Base-by-base conservation (phyloP, 2,797 vertebrate species). In the Gobio occitaniae region DNA sequence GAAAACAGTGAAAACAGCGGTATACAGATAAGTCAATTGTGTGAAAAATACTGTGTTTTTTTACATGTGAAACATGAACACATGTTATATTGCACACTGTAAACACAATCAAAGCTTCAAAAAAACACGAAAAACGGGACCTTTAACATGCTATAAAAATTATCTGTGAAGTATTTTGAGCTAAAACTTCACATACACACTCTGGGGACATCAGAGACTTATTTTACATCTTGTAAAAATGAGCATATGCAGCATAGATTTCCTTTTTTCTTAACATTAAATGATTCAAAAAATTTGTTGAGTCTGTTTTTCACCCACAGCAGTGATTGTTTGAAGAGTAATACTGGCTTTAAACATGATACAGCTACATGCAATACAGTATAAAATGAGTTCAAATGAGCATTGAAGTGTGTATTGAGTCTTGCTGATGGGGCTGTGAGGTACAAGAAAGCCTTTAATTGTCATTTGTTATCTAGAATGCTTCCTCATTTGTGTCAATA, bases 401-500 rank as follows among this genome's bases (percentile, higher is more conserved):
- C 1, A 16, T n/a, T 76, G 50, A 75, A 36, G 29, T 32, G 48
- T 16, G 48, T 54, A 54, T 38, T 76, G 32, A 76, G 12, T 38
- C 52, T 77, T 29, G 63, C 56, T 25, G 21, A n/a, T 44, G 69
- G 21, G 41, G 36, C 65, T 38, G 32, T 15, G 32, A 17, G 74
- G 11, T 38, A 61, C 36, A 61, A 78, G 38, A 78, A 78, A 61
- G 21, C 13, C n/a, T 61, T 61, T 78, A 29, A 63, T 78, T 78
- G 38, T 63, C 9, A 47, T 63, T 61, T 78, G 56, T 63, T 78
- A 47, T 29, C 44, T 32, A 19, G 6, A 82, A 56, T 2, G 36
- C 54, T 72, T 70, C 52, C 54, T 82, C 41, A 47, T 59, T 82
- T 61, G 38, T 21, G n/a, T 70, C 41, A 82, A 25, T 41, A 56